A percentile compares a stretch with the other conserved stretches of the same genome.
phyloP scores from a whole-genome alignment of 1,140 invertebrate genomes.

The Pseudoatta argentina region DNA sequence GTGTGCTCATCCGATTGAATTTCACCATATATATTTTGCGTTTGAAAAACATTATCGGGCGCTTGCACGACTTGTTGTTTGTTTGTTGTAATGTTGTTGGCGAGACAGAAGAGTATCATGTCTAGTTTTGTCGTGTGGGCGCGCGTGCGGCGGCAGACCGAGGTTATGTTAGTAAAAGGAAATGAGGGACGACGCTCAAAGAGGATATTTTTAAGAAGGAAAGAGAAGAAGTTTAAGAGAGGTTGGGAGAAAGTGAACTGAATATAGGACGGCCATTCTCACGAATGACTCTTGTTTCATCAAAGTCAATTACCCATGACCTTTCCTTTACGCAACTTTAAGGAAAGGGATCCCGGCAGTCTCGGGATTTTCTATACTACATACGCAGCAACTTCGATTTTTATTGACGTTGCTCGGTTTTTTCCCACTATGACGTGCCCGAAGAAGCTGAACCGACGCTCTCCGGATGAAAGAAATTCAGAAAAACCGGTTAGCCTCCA shows the following conservation, averaged over 20 bases:
- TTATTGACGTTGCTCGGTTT: slow-evolving; percentile 26
- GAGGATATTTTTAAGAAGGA: slow-evolving; percentile 61
- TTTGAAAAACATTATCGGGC: slow-evolving; percentile 22
- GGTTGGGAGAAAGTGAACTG: slow-evolving; percentile 48
- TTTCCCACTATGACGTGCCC: background rate
- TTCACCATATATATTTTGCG: slow-evolving; percentile 5
- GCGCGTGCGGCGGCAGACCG: slow-evolving; percentile 84
- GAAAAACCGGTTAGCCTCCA: slow-evolving; percentile 57
- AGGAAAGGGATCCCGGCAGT: slow-evolving; percentile 3
- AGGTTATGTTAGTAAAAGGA: slow-evolving; percentile 78
- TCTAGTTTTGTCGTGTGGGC: slow-evolving; percentile 81
- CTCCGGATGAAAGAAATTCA: slow-evolving; percentile 15
- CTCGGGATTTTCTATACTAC: slow-evolving; percentile 52
- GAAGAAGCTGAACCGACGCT: slow-evolving; percentile 38
- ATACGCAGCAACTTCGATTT: slow-evolving; percentile 36
- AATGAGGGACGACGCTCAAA: slow-evolving; percentile 64
- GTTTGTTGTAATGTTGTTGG: slow-evolving; percentile 39
- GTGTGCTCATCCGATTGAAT: slow-evolving; percentile 56
- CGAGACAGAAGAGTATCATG: slow-evolving; percentile 60
- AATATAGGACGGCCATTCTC: background rate
- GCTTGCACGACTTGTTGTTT: slow-evolving; percentile 7
- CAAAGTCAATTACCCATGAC: slow-evolving; percentile 57
- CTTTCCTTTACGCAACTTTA: background rate
- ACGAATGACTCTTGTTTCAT: slow-evolving; percentile 18
- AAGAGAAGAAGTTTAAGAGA: slow-evolving; percentile 54